Evolutionary conservation across 2,113 vertebrate species (phyloP).

Genomic region (Sphyrna mokarran): DNA sequence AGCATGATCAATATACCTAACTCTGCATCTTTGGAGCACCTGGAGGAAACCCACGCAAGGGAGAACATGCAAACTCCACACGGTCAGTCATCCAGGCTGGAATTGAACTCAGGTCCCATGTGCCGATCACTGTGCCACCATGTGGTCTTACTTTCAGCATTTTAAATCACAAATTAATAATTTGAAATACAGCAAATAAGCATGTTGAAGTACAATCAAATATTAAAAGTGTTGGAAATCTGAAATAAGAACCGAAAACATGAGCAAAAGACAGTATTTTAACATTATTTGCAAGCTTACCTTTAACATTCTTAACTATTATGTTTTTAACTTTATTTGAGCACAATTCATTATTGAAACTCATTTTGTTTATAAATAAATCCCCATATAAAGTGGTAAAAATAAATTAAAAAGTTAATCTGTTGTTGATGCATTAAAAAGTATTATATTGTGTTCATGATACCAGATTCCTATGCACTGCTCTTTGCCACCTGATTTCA

Average conservation of each 20-base stretch:
- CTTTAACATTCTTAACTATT: background rate
- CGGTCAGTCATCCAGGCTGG: too few relatives aligned
- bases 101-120: too few relatives aligned
- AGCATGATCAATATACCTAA: too few relatives aligned
- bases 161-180: background rate
- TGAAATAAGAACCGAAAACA: background rate
- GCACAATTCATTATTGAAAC: background rate
- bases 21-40: too few relatives aligned
- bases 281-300: background rate
- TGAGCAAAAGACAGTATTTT: background rate
- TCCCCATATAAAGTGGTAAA: background rate
- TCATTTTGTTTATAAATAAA: background rate
- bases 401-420: background rate
- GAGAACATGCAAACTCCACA: too few relatives aligned
- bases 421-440: background rate
- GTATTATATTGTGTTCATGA: background rate
- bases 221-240: background rate
- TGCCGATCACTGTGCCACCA: too few relatives aligned
- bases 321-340: background rate
- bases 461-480: background rate
- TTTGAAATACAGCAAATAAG: background rate
- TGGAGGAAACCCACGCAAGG: too few relatives aligned
- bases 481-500: background rate
- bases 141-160: background rate
- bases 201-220: background rate